These are phyloP conservation scores for Ornithorhynchus anatinus DNA, from an alignment of 2,113 vertebrate species.

Conservation along the genomic window DNA sequence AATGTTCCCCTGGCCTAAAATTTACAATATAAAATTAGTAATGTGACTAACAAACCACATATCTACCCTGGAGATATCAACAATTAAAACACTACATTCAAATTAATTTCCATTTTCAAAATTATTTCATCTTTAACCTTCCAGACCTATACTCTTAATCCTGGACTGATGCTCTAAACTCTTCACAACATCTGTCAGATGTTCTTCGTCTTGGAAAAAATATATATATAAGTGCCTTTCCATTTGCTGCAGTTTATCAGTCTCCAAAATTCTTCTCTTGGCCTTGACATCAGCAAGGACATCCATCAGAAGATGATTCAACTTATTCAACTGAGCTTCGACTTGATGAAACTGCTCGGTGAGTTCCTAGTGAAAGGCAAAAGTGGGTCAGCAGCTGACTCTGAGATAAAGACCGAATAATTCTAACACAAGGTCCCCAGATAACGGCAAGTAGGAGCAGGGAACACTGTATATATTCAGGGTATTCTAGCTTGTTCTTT, in stretches of 20 bases:
- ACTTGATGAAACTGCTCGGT: slow-evolving; percentile 72
- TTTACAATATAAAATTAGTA: slow-evolving; percentile 9
- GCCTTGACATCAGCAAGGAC: slow-evolving; percentile 79
- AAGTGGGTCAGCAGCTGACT: too few species aligned
- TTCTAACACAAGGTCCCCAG: too few species aligned
- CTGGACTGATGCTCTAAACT: slow-evolving; percentile 75
- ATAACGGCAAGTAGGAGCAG: too few species aligned
- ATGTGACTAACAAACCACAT: slow-evolving; percentile 4
- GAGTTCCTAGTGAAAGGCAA: slow-evolving; percentile 80
- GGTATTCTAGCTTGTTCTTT: too few species aligned
- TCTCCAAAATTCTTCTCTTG: slow-evolving; percentile 80
- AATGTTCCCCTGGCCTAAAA: neutral
- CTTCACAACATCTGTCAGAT: slow-evolving; percentile 80
- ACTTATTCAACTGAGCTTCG: slow-evolving; percentile 73
- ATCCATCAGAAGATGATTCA: slow-evolving; percentile 78
- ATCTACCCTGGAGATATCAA: neutral
- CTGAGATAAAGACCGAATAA: too few species aligned
- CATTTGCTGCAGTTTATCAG: slow-evolving; percentile 70
- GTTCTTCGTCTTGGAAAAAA: slow-evolving; percentile 81
- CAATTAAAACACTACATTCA: neutral
- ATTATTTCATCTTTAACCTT: slow-evolving; percentile 40
- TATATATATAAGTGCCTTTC: slow-evolving; percentile 88
- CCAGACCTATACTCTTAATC: slow-evolving; percentile 44
- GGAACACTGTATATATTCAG: too few species aligned
- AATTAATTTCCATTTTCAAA: neutral